Base-by-base conservation (phyloP, 2,888 invertebrate genomes). In the Zaprionus obscuricornis region DNA sequence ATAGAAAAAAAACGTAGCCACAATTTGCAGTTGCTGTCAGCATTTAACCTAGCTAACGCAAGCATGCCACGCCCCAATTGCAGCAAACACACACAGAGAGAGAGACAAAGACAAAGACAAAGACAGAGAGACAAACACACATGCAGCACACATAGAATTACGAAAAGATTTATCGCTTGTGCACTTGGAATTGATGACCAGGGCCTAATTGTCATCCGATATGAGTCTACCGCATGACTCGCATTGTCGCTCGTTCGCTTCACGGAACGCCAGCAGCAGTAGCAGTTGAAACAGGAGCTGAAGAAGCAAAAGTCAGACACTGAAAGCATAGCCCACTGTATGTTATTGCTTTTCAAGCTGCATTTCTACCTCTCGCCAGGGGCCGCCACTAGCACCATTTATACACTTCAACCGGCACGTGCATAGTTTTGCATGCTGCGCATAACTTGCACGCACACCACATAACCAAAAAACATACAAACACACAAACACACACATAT, bases 141-240 rank as follows among this genome's bases (percentile, higher is more conserved):
- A 8, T 52, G 24, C 49, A 6, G 63, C 42, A 69, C 58, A 57
- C 46, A 69, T 59, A 81, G 85, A 81, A 86, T 86, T 86, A 81
- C 87, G 65, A 71, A n/a, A 85, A 85, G 87, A 81, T 81, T 81
- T 81, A 81, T 81, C 86, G 81, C 85, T 66, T 86, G 87, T 86
- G 81, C 81, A 81, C 84, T 81, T 86, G 81, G 63, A 81, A 81
- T 81, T 81, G 87, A 81, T 81, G 81, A 85, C 81, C 81, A 86
- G 81, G 85, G 81, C 81, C 81, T 81, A 81, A 81, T 81, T 81
- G 81, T 81, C 81, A 81, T 81, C 81, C 81, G 81, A 81, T 81
- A 81, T 81, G 81, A 85, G 60, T 85, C 85, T 76, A 83, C 81
- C 81, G 81, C 76, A 83, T 85, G 87, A 85, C 79, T 83, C 81